Evolutionary conservation across 1,140 invertebrate genomes (phyloP), one percentile per base, ranked within the genome.

Genomic region (Coelopa frigida): DNA sequence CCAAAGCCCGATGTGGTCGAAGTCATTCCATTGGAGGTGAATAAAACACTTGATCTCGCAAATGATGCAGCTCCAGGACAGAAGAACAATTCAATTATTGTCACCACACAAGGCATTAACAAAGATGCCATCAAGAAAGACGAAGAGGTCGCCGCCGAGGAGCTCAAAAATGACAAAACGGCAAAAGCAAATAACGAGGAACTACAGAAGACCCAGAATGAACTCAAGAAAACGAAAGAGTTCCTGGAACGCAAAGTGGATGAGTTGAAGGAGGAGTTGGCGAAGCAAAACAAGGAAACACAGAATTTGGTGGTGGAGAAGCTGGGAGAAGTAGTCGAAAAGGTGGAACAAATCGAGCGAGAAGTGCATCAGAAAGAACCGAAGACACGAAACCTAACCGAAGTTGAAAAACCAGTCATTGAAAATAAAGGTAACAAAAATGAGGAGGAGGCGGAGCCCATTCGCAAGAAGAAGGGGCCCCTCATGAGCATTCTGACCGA

Each of bases 211-310:
- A 59, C 70, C 40, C 56, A 78, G 18, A 70, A 75, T 36, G 75
- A 78, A 55, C 61, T 81, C 8, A 73, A 79, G 49, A 62, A 75
- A 50, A 70, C 74, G 27, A 72, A 80, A 56, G 61, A 81, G 32
- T 72, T 78, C 44, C 53, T 75, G 45, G 59, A 68, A 35, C 57
- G 72, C 41, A 54, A 72, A 51, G 58, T 70, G n/a, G 53, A 70
- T 61, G 54, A 72, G 56, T 72, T 81, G 14, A 75, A 80, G 27
- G 55, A 62, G 7, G 63, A 67, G 42, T 39, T 69, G 38, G 57
- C 56, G 0, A 67, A 69, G 36, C 60, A 69, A 46, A 65, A 58
- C 50, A 48, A 61, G 32, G 52, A 59, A 32, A 59, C 53, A n/a
- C 44, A 56, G 29, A 41, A 56, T 31, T 40, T 56, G 21, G 54